phyloP scores from a whole-genome alignment of 2,888 invertebrate genomes.

The Pachliopta kotzebuea region DNA sequence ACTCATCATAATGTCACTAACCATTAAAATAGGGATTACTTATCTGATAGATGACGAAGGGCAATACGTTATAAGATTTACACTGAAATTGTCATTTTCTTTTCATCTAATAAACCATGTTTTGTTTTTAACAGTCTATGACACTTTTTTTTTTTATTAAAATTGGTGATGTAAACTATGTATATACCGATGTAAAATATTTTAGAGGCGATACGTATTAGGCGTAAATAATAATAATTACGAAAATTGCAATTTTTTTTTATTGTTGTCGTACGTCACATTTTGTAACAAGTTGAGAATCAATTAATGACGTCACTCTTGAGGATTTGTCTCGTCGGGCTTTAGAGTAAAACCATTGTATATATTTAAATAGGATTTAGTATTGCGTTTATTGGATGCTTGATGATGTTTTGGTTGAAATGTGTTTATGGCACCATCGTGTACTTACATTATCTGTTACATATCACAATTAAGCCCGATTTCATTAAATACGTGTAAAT shows the following conservation, averaged over 20 bases:
- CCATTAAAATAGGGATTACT: background rate
- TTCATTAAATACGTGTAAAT: constrained; percentile 55
- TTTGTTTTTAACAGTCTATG: background rate
- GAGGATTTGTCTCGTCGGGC: background rate
- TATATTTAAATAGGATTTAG: constrained; percentile 42
- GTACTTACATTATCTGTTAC: constrained; percentile 52
- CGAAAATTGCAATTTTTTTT: background rate
- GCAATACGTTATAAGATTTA: background rate
- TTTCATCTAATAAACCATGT: background rate
- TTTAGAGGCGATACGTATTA: constrained; percentile 12
- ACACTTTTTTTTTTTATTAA: background rate
- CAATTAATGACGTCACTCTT: background rate
- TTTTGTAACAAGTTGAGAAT: background rate
- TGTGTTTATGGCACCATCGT: constrained; percentile 36
- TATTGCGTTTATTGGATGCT: constrained; percentile 46
- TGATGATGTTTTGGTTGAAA: constrained; percentile 46
- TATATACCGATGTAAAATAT: constrained; percentile 12
- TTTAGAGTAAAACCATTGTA: constrained; percentile 34
- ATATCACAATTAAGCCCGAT: constrained; percentile 54
- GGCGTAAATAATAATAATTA: background rate
- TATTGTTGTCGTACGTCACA: background rate
- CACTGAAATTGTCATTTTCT: background rate
- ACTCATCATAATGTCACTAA: background rate
- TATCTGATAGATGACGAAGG: background rate
- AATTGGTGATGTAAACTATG: constrained; percentile 13